These are phyloP conservation scores for Sialis lutaria DNA, from an alignment of 2,888 invertebrate species.

Conservation along the genomic window DNA sequence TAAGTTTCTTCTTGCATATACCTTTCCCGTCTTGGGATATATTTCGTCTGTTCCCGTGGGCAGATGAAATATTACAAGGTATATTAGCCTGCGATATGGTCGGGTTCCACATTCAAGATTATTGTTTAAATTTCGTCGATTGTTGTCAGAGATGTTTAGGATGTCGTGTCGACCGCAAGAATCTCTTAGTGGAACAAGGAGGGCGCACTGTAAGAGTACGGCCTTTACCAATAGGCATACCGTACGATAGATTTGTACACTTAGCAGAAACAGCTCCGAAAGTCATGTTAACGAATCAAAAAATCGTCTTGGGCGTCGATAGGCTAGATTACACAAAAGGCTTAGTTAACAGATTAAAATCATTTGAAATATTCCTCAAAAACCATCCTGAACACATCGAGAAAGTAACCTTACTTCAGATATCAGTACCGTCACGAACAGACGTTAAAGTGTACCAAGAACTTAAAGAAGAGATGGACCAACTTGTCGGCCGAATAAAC, in stretches of 20 bases:
- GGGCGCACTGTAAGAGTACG: conserved; percentile 70
- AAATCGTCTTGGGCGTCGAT: conserved; percentile 76
- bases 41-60: conserved; percentile 78
- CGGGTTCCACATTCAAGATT: conserved; percentile 81
- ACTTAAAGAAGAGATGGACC: conserved; percentile 79
- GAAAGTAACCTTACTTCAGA: conserved; percentile 68
- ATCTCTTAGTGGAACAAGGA: conserved; percentile 71
- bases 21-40: conserved; percentile 93
- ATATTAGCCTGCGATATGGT: conserved; percentile 87
- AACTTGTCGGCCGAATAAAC: conserved; percentile 73
- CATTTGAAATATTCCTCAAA: conserved; percentile 64
- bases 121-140: conserved; percentile 80
- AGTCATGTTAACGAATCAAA: conserved; percentile 51
- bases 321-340: conserved; percentile 85
- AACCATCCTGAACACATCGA: conserved; percentile 75
- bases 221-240: conserved; percentile 78
- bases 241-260: conserved; percentile 70
- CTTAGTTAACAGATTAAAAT: conserved; percentile 62
- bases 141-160: conserved; percentile 77
- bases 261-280: conserved; percentile 50
- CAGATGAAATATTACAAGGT: conserved; percentile 85
- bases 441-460: conserved; percentile 84
- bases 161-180: conserved; percentile 75
- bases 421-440: conserved; percentile 75
- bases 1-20: conserved; percentile 88